Evolutionary conservation across 2,888 invertebrate species (phyloP), one percentile per base, ranked within the genome.

Genomic region (Drosophila merina): DNA sequence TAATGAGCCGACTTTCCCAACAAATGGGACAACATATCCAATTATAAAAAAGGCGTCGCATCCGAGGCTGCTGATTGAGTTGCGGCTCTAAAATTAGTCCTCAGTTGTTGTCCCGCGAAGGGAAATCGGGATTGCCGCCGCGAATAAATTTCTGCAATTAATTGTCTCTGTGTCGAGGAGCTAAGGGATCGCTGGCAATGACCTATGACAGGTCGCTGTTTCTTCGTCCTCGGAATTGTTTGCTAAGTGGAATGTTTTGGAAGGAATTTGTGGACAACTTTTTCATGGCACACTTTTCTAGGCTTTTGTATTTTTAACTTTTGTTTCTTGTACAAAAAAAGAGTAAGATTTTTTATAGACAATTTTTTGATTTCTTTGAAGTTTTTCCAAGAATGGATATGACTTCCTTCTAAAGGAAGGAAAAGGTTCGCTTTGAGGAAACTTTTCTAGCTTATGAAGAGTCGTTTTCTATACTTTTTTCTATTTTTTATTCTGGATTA

Each of bases 161-260:
- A 86, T 76, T 80, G 84, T 72, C 51, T 67, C 56, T 31, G 51
- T 33, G 51, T 33, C 42, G n/a, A 73, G 52, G 69, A 62, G 70
- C 75, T 56, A 62, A 59, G 64, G 55, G n/a, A 51, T 60, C 68
- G 69, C 56, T 60, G 67, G 71, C 76, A 89, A 89, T 91, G 91
- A 91, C 91, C 90, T 89, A 76, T 88, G 85, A 83, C 88, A 88
- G 90, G 90, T 89, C 87, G 88, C 57, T 47, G 42, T 52, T 40
- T 91, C 90, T 89, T 88, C 3, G 8, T 42, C 42, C 42, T 36
- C 14, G 40, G 40, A 42, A 20, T 42, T 20, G 14, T 8, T 12
- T n/a, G 36, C 36, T 36, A 36, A 36, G 36, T 36, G 36, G 12
- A 36, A 36, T 36, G 36, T 12, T 36, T n/a, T 12, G 6, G 12